Evolutionary conservation across 2,113 vertebrate species (phyloP).

Genomic region (Callospermophilus lateralis): DNA sequence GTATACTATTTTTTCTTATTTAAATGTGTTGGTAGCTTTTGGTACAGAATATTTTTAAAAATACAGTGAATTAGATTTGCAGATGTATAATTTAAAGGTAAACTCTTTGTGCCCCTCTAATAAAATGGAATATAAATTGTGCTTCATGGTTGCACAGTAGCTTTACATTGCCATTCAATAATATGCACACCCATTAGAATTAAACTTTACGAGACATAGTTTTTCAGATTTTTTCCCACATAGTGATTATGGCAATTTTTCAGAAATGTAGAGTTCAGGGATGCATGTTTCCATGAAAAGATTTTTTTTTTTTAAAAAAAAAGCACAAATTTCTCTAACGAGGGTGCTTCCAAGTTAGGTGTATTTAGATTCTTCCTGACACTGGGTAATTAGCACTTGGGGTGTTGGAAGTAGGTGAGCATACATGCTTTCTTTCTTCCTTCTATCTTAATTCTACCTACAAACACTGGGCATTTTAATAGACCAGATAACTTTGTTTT

Average conservation of each 20-base stretch:
- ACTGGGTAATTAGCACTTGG: not conserved
- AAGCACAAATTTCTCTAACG: not conserved
- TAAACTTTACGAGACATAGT: not conserved
- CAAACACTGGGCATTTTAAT: not conserved
- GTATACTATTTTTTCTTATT: slow-evolving; percentile 15
- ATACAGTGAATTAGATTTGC: not conserved
- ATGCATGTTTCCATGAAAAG: not conserved
- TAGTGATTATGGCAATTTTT: not conserved
- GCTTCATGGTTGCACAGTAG: not conserved
- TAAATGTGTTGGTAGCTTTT: not conserved
- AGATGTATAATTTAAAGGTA: not conserved
- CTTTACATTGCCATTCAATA: not conserved
- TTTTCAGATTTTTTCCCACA: not conserved
- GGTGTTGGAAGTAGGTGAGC: not conserved
- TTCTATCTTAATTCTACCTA: not conserved
- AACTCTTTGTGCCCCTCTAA: not conserved
- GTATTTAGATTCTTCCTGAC: not conserved
- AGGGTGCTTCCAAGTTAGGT: not conserved
- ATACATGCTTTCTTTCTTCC: not conserved
- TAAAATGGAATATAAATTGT: not conserved
- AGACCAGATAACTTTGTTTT: not conserved
- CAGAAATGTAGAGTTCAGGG: not conserved
- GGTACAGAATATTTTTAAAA: not conserved
- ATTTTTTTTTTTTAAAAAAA: not conserved
- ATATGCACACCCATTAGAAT: not conserved